phyloP scores from a whole-genome alignment of 2,113 vertebrate species.

The Cyanoramphus novaezelandiae region DNA sequence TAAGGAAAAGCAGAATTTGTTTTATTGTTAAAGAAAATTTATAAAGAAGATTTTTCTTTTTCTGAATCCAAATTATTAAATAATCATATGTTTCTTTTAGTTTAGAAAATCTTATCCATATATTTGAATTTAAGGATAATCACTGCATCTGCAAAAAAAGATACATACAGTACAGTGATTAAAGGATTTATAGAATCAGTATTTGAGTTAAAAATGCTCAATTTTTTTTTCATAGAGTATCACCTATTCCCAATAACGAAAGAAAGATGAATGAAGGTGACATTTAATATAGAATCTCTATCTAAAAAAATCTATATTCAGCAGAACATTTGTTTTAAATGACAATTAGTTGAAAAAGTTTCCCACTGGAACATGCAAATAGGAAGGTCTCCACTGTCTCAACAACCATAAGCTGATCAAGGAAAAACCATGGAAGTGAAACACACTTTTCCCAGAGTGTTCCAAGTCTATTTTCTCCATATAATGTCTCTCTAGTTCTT shows the following conservation, averaged over 20 bases:
- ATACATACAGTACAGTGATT: neutral
- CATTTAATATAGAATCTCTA: neutral
- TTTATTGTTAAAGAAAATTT: constrained; percentile 3
- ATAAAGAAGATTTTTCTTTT: neutral
- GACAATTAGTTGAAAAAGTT: neutral
- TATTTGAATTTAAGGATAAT: neutral
- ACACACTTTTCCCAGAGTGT: neutral
- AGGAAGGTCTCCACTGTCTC: neutral
- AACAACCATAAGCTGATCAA: neutral
- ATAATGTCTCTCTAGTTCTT: neutral
- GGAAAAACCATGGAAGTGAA: neutral
- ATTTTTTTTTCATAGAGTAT: neutral
- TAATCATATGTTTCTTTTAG: neutral
- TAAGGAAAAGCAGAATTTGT: neutral
- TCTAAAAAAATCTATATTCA: neutral
- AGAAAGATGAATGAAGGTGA: neutral
- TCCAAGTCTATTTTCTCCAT: neutral
- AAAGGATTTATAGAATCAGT: neutral
- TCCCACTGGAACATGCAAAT: neutral
- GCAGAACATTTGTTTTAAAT: neutral
- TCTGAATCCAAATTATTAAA: neutral
- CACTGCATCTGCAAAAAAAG: neutral
- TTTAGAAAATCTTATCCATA: neutral
- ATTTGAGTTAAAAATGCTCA: neutral
- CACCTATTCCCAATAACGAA: neutral